A percentile compares a stretch with the other conserved stretches of the same genome.
phyloP scores from a whole-genome alignment of 2,888 invertebrate species.

The Drosophila helvetica region DNA sequence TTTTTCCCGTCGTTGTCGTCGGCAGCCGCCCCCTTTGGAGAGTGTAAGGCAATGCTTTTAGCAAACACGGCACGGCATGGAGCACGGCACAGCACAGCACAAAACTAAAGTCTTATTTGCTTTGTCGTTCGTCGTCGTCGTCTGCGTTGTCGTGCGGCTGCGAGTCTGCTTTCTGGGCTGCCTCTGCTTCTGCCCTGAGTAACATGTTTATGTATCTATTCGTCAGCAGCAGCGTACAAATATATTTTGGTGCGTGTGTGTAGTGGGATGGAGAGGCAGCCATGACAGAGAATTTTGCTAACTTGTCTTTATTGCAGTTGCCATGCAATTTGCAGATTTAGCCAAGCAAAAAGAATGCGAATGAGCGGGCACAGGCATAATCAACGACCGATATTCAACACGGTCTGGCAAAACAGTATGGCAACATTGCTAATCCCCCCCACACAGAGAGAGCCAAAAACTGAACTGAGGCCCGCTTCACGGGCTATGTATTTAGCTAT shows the following conservation, averaged over 20 bases:
- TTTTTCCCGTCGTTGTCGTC: constrained; percentile 4
- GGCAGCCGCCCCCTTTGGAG: constrained; percentile 6
- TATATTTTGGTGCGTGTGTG: constrained; percentile 17
- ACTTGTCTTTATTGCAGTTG: constrained; percentile 14
- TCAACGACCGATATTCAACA: constrained; percentile 42
- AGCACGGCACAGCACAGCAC: constrained; percentile 14
- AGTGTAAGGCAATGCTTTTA: constrained; percentile 23
- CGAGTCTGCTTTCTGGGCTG: constrained; percentile 3
- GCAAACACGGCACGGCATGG: neutral
- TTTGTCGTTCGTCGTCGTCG: constrained; percentile 26
- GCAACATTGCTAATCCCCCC: constrained; percentile 37
- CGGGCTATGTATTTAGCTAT: constrained; percentile 3
- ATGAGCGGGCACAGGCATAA: constrained; percentile 35
- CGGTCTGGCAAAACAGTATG: constrained; percentile 19
- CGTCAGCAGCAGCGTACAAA: constrained; percentile 16
- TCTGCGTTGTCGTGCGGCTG: constrained; percentile 4
- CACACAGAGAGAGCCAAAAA: neutral
- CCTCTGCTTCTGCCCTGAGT: neutral
- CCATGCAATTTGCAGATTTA: constrained; percentile 16
- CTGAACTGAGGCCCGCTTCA: neutral
- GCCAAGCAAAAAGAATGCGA: constrained; percentile 42
- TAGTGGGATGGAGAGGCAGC: neutral
- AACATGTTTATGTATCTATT: constrained; percentile 19
- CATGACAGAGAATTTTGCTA: constrained; percentile 1
- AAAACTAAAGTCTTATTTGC: constrained; percentile 21